Conservation (phyloP, 2,888 invertebrate genomes). For the Tethea ocularis region DNA sequence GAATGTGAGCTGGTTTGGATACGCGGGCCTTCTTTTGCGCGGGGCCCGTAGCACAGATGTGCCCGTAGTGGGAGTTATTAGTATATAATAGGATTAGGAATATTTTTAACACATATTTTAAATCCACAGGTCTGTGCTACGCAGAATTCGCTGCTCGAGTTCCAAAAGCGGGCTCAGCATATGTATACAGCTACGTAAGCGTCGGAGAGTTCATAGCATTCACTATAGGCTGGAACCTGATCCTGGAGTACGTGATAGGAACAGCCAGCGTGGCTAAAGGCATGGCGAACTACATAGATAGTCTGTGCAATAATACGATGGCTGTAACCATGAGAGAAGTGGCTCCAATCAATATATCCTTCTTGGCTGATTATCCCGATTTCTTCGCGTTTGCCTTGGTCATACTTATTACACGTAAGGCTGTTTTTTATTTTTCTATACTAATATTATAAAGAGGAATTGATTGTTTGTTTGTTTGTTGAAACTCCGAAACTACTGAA, state of each 20-base stretch:
- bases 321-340: conserved; percentile 85
- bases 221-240: conserved; percentile 96
- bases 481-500: too few relatives aligned
- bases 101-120: background rate
- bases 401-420: conserved; percentile 87
- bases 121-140: conserved; percentile 89
- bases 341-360: conserved; percentile 86
- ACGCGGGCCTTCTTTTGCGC: too few relatives aligned
- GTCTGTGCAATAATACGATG: conserved; percentile 87
- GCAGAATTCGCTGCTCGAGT: conserved; percentile 95
- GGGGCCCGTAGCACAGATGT: too few relatives aligned
- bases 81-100: background rate
- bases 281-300: conserved; percentile 91
- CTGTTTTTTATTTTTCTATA: too few relatives aligned
- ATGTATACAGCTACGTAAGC: conserved; percentile 95
- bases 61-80: too few relatives aligned
- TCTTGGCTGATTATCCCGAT: conserved; percentile 89
- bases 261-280: conserved; percentile 91
- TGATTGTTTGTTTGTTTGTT: too few relatives aligned
- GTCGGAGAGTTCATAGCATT: conserved; percentile 96
- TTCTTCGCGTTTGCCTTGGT: conserved; percentile 89
- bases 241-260: conserved; percentile 94
- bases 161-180: conserved; percentile 95
- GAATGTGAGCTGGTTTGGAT: too few relatives aligned
- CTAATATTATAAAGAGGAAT: too few relatives aligned